A percentile compares a stretch with the other conserved stretches of the same genome.
Evolutionary conservation across 2,797 vertebrate species (phyloP).

Genomic region (Arctocebus calabarensis): DNA sequence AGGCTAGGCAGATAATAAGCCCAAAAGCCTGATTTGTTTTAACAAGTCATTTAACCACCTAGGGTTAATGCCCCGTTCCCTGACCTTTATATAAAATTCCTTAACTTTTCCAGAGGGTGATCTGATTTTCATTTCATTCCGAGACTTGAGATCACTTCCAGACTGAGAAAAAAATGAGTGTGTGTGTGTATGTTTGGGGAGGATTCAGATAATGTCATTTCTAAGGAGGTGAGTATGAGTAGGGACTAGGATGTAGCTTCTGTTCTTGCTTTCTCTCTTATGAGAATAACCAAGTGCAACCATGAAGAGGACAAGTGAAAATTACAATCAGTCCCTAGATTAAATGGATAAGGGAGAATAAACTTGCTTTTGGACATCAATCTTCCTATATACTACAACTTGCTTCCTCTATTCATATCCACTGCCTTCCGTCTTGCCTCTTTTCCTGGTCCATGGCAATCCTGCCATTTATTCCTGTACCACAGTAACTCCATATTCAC

Average conservation of each 20-base stretch:
- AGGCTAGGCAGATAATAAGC: constrained; percentile 29
- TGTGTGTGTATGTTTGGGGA: too few species aligned
- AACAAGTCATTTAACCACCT: constrained; percentile 21
- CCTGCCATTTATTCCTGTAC: neutral
- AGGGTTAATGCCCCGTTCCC: neutral
- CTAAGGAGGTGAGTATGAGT: neutral
- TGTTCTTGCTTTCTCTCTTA: neutral
- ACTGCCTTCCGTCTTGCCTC: neutral
- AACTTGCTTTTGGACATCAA: neutral
- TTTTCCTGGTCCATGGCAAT: neutral
- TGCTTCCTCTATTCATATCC: neutral
- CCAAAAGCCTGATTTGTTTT: constrained; percentile 29
- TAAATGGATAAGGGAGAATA: neutral
- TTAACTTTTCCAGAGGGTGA: constrained; percentile 6
- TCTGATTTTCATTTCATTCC: constrained; percentile 4
- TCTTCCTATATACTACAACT: neutral
- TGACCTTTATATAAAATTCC: constrained; percentile 18
- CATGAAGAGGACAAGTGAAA: neutral
- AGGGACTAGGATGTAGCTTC: neutral
- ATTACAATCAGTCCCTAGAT: neutral
- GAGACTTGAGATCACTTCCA: constrained; percentile 7
- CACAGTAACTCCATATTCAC: neutral
- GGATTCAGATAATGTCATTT: neutral
- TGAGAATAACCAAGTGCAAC: neutral
- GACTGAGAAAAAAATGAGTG: neutral